phyloP scores from a whole-genome alignment of 2,113 vertebrate species.

The Illadopsis cleaveri region DNA sequence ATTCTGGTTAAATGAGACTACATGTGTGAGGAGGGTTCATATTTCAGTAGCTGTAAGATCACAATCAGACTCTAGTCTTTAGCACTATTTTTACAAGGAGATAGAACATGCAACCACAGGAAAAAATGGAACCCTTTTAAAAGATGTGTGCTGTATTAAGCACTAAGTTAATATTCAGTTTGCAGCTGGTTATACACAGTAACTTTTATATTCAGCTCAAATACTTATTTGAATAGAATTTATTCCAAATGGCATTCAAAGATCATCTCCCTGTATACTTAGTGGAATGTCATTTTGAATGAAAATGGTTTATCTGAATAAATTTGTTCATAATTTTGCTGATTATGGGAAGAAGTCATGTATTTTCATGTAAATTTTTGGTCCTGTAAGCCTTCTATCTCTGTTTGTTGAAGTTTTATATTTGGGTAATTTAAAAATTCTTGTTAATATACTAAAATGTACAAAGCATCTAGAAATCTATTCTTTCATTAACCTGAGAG shows the following conservation, averaged over 20 bases:
- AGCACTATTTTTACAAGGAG: neutral
- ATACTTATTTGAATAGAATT: conserved; percentile 47
- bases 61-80: neutral
- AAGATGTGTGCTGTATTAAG: conserved; percentile 15
- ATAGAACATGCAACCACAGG: neutral
- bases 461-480: neutral
- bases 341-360: conserved; percentile 11
- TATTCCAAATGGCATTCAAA: conserved; percentile 45
- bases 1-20: conserved; percentile 4
- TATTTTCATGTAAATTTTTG: conserved; percentile 63
- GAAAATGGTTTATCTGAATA: conserved; percentile 60
- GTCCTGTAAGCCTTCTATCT: neutral
- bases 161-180: conserved; percentile 50
- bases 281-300: conserved; percentile 38
- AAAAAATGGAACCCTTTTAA: neutral
- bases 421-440: conserved; percentile 35
- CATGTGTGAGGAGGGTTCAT: neutral
- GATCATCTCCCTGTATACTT: conserved; percentile 41
- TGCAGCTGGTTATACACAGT: conserved; percentile 27
- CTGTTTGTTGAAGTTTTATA: conserved; percentile 15
- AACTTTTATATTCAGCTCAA: conserved; percentile 55
- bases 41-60: neutral
- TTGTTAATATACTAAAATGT: neutral
- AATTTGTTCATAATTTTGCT: conserved; percentile 54
- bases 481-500: neutral